Conservation (phyloP, 2,797 vertebrate species). For the Gadopsis marmoratus region DNA sequence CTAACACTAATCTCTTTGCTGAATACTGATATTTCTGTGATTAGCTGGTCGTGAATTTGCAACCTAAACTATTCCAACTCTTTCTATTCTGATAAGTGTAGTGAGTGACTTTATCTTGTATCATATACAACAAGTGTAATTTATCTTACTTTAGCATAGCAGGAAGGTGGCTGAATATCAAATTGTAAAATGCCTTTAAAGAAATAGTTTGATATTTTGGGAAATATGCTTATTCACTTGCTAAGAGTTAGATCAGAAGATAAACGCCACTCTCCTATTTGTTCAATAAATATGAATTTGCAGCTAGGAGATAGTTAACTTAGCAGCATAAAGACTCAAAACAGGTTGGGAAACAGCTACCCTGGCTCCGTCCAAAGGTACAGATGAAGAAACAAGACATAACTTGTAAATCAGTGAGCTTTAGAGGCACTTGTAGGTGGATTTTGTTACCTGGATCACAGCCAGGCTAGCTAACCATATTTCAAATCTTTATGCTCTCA, state of each 20-base stretch:
- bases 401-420: background rate
- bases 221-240: background rate
- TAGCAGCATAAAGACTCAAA: background rate
- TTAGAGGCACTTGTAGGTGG: background rate
- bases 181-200: background rate
- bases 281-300: background rate
- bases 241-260: background rate
- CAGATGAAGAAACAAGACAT: background rate
- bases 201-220: slow-evolving; percentile 1
- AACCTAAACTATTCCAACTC: slow-evolving; percentile 24
- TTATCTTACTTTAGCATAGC: background rate
- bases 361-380: background rate
- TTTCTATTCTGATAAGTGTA: slow-evolving; percentile 13
- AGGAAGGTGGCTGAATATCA: background rate
- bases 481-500: background rate
- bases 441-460: background rate
- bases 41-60: slow-evolving; percentile 28
- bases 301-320: background rate
- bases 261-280: background rate
- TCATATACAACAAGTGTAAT: background rate
- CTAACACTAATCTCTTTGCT: slow-evolving; percentile 31
- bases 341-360: background rate
- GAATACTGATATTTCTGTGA: slow-evolving; percentile 44
- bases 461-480: background rate
- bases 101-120: slow-evolving; percentile 69